These are phyloP conservation scores for Eilema depressum DNA, from an alignment of 2,888 invertebrate genomes.

Conservation along the genomic window DNA sequence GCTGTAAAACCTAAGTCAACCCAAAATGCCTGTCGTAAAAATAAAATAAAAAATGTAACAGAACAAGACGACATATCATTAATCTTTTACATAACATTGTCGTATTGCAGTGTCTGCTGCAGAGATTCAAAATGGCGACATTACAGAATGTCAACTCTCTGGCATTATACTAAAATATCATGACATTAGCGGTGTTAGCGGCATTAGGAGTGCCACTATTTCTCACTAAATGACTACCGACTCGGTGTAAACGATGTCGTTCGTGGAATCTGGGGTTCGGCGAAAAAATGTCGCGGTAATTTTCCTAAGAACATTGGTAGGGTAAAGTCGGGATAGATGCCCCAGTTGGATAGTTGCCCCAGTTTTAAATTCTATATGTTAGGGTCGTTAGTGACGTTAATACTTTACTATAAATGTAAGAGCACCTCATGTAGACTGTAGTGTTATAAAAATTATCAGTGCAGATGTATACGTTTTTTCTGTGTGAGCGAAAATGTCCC, in stretches of 20 bases:
- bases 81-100: slow-evolving; percentile 23
- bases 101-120: slow-evolving; percentile 44
- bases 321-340: too few species aligned
- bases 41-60: slow-evolving; percentile 12
- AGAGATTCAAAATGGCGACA: slow-evolving; percentile 45
- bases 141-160: slow-evolving; percentile 68
- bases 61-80: not conserved
- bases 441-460: too few species aligned
- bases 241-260: slow-evolving; percentile 7
- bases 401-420: too few species aligned
- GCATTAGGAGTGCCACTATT: slow-evolving; percentile 34
- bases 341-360: too few species aligned
- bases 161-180: slow-evolving; percentile 64
- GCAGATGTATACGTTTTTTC: too few species aligned
- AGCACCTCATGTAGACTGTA: too few species aligned
- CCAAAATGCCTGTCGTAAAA: slow-evolving; percentile 3
- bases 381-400: too few species aligned
- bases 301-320: slow-evolving; percentile 7
- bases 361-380: too few species aligned
- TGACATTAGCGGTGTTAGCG: slow-evolving; percentile 33
- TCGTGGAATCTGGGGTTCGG: slow-evolving; percentile 24
- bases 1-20: not conserved
- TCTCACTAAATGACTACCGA: slow-evolving; percentile 9
- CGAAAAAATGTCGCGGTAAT: slow-evolving; percentile 8
- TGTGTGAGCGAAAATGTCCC: too few species aligned